Base-by-base conservation (phyloP, 2,113 vertebrate genomes). In the Coregonus clupeaformis region DNA sequence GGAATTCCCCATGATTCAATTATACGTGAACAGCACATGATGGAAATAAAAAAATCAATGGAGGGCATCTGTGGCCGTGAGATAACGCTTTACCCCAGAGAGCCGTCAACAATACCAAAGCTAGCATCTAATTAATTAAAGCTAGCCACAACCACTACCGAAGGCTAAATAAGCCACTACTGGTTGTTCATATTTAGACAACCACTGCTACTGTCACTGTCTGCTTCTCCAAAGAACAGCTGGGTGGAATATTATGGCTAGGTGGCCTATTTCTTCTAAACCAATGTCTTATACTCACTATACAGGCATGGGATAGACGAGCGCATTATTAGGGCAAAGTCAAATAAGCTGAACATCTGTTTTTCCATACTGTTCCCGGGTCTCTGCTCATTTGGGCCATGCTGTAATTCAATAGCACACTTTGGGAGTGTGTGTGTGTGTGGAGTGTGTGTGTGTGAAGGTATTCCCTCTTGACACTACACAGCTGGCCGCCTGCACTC, bases 401-500 rank as follows among this genome's bases (percentile, higher is more conserved):
- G 74, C 80, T 83, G 82, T 83, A 88, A 85, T 78, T 82, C 83
- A 69, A 86, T 87, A 85, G 84, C 74, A 13, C 78, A 76, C 69
- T 42, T 42, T 42, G 36, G 36, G 36, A 42, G 49, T 52, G 13
- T 52, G 49, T 52, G 27, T 27, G 27, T 27, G 14, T 16, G 16
- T 52, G 12, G 32, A 73, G 86, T 68, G 22, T 45, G 9, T 11
- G 76, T 76, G 79, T 86, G 81, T 70, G 82, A 49, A 70, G 66
- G 79, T 80, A 83, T 87, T 88, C 86, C 86, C 80, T 76, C 52
- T 80, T 91, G 88, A 84, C 85, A 74, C 81, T 79, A 78, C 92
- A 90, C 88, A 91, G 85, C 85, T 90, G 86, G 79, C 75, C 62
- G 80, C 76, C 59, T 12, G 67, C 69, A 80, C 22, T 75, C 66